Evolutionary conservation across 2,113 vertebrate species (phyloP).

Genomic region (Piprites chloris): DNA sequence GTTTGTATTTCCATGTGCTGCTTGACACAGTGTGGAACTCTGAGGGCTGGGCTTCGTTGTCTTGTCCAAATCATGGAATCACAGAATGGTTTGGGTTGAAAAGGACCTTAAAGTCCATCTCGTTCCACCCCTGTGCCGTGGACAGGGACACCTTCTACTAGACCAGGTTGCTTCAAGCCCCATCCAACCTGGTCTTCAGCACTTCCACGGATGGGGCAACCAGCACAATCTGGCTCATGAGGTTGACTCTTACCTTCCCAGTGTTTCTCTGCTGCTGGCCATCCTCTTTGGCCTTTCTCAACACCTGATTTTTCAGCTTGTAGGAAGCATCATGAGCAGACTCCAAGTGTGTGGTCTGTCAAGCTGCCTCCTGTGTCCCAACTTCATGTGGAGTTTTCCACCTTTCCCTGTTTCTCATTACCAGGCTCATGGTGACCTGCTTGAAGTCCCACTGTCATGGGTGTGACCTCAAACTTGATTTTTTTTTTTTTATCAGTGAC

Average conservation of each 20-base stretch:
- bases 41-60: not conserved
- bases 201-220: not conserved
- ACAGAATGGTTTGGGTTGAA: not conserved
- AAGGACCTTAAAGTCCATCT: not conserved
- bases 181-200: not conserved
- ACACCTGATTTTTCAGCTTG: rapidly evolving
- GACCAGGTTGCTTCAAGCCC: not conserved
- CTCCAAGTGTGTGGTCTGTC: rapidly evolving
- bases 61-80: not conserved
- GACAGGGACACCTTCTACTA: not conserved
- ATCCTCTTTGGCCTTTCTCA: not conserved
- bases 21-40: not conserved
- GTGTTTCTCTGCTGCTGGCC: rapidly evolving
- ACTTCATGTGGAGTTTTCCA: not conserved
- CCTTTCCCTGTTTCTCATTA: not conserved
- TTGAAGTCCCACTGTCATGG: not conserved
- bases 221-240: not conserved
- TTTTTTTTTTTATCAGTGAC: not conserved
- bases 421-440: rapidly evolving
- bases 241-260: not conserved
- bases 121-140: not conserved
- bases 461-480: not conserved
- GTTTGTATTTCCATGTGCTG: rapidly evolving
- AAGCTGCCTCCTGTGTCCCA: rapidly evolving
- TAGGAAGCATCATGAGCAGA: rapidly evolving